Conservation (phyloP, 2,888 invertebrate genomes). For the Thymelicus sylvestris region DNA sequence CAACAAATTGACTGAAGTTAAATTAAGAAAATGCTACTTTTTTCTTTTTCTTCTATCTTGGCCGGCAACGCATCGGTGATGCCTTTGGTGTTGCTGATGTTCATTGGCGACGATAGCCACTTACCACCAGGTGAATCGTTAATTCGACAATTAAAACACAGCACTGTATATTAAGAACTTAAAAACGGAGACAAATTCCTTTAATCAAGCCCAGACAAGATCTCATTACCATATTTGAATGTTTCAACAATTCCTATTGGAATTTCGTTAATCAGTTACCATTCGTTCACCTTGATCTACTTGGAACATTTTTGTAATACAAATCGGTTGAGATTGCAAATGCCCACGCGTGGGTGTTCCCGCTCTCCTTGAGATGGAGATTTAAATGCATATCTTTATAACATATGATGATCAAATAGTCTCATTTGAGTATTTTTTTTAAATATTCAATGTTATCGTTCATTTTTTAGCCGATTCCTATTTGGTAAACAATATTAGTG, state of each 20-base stretch:
- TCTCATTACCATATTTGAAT: conserved; percentile 9
- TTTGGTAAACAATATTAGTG: no score
- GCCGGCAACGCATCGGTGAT: no score
- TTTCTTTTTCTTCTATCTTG: no score
- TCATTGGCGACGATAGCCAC: no score
- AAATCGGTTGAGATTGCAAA: conserved; percentile 11
- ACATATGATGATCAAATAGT: background rate
- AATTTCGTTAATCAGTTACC: conserved; percentile 1
- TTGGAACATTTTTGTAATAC: conserved; percentile 18
- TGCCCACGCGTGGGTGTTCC: conserved; percentile 27
- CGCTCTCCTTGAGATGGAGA: conserved; percentile 18
- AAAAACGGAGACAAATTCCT: conserved; percentile 1
- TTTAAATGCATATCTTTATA: background rate
- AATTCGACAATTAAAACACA: no score
- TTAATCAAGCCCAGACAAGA: background rate
- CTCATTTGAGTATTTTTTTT: no score
- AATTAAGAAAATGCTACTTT: no score
- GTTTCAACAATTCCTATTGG: conserved; percentile 13
- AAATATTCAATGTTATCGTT: no score
- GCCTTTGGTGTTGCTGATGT: no score
- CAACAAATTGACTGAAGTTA: no score
- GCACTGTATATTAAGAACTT: background rate
- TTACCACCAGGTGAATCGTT: no score
- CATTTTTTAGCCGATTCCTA: no score
- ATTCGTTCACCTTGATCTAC: conserved; percentile 20